These are phyloP conservation scores for Eupelmus urozonus DNA, from an alignment of 2,888 invertebrate species.

Conservation along the genomic window DNA sequence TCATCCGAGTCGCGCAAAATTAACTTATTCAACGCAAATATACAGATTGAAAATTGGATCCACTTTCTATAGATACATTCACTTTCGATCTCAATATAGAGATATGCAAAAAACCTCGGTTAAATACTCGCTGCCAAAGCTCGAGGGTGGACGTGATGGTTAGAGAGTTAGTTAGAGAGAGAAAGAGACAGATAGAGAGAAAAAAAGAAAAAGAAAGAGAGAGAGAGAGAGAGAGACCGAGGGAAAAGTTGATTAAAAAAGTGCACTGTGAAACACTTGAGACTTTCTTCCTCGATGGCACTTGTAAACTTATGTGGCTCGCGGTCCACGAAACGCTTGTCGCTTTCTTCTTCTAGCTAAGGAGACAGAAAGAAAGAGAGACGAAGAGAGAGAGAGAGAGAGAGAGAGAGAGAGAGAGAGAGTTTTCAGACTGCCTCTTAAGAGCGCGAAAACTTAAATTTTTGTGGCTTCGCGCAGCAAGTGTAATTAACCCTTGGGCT, in stretches of 20 bases:
- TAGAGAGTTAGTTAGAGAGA: not conserved
- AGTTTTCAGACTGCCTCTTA: slow-evolving; percentile 3
- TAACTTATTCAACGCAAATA: too few species aligned
- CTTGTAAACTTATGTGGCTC: not conserved
- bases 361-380: slow-evolving; percentile 6
- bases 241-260: slow-evolving; percentile 36
- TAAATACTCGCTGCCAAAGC: not conserved
- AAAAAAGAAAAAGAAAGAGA: not conserved
- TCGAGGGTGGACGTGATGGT: not conserved
- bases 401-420: not conserved
- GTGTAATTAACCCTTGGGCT: slow-evolving; percentile 40
- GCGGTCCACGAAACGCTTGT: slow-evolving; percentile 14
- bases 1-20: too few species aligned
- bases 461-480: slow-evolving; percentile 12
- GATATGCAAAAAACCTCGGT: not conserved
- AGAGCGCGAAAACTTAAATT: slow-evolving; percentile 15
- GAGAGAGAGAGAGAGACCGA: slow-evolving; percentile 2
- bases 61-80: too few species aligned
- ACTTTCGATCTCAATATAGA: too few species aligned
- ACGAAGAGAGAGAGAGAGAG: not conserved
- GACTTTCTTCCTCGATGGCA: slow-evolving; percentile 34
- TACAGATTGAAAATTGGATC: too few species aligned
- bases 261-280: slow-evolving; percentile 2
- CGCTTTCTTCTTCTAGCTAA: slow-evolving; percentile 1
- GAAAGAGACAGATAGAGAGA: not conserved